Evolutionary conservation across 2,113 vertebrate genomes (phyloP).

Genomic region (Naja naja): DNA sequence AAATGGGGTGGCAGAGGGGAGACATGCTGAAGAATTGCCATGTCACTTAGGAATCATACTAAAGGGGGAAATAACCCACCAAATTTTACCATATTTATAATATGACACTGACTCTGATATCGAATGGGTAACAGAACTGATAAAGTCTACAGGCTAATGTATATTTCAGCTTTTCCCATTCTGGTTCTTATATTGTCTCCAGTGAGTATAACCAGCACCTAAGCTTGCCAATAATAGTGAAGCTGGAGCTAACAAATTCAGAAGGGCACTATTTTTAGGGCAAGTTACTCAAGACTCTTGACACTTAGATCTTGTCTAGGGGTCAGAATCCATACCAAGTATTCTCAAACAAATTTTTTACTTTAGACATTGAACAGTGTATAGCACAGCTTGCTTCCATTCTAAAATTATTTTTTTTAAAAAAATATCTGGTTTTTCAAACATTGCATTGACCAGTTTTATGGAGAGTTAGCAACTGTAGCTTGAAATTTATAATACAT

Average conservation of each 20-base stretch:
- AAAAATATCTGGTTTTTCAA: slow-evolving; percentile 44
- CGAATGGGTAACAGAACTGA: neutral
- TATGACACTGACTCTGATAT: neutral
- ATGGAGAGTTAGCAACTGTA: neutral
- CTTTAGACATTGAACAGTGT: neutral
- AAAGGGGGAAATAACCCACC: neutral
- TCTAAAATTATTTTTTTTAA: neutral
- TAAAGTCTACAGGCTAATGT: neutral
- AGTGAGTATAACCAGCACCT: neutral
- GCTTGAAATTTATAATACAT: slow-evolving; percentile 62
- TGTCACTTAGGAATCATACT: neutral
- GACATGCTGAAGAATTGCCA: neutral
- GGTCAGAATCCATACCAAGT: neutral
- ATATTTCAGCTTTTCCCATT: neutral
- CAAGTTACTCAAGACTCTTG: neutral
- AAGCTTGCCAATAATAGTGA: neutral
- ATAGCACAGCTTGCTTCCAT: neutral
- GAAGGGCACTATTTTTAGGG: neutral
- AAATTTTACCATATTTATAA: neutral
- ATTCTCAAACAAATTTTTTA: neutral
- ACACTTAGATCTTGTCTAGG: neutral
- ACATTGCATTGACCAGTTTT: slow-evolving; percentile 22
- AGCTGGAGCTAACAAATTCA: neutral
- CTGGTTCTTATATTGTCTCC: neutral
- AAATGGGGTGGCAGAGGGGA: neutral